phyloP scores from a whole-genome alignment of 2,797 vertebrate species.

The Rhabdophis nuchalis region DNA sequence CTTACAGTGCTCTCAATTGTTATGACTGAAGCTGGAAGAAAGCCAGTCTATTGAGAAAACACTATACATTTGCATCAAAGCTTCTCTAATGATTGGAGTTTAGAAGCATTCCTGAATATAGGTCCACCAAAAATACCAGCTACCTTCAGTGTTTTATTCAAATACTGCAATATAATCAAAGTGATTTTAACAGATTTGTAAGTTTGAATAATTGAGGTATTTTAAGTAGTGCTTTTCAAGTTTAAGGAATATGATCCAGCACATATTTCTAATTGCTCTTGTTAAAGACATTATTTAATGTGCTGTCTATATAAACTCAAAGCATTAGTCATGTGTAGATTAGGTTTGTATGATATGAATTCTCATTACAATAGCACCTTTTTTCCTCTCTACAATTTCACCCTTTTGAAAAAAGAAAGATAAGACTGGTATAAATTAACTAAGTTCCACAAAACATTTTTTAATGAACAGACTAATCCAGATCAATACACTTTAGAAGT shows the following conservation, averaged over 20 bases:
- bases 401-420: constrained; percentile 29
- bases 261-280: constrained; percentile 4
- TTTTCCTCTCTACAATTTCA: background rate
- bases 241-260: background rate
- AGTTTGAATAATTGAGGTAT: background rate
- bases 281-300: background rate
- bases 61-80: background rate
- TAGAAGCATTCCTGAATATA: background rate
- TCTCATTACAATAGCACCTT: background rate
- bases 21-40: background rate
- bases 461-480: constrained; percentile 2
- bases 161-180: background rate
- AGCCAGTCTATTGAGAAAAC: background rate
- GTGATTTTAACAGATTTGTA: background rate
- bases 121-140: background rate
- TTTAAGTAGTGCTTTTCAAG: background rate
- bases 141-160: background rate
- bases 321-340: background rate
- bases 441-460: background rate
- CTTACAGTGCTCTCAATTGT: background rate
- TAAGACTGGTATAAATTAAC: constrained; percentile 38
- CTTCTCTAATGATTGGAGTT: background rate
- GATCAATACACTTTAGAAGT: constrained; percentile 20
- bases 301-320: background rate
- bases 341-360: constrained; percentile 21